Evolutionary conservation across 2,797 vertebrate genomes (phyloP).

Genomic region (Notamacropus eugenii): DNA sequence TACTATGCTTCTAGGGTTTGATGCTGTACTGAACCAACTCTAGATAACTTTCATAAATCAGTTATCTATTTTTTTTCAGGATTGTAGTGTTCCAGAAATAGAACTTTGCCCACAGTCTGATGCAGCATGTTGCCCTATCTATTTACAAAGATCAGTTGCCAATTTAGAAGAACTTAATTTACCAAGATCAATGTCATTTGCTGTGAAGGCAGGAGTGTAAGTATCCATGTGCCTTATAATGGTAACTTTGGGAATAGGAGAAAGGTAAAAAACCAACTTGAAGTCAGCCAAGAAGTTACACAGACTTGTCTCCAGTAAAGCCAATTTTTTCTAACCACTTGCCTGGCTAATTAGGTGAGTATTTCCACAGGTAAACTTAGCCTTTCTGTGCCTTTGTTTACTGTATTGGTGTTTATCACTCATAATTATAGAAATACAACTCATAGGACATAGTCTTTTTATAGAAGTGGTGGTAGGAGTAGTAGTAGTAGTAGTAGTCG

Average conservation of each 20-base stretch:
- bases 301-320: conserved; percentile 22
- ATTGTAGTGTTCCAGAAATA: conserved; percentile 87
- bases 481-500: no score
- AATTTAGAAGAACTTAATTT: conserved; percentile 83
- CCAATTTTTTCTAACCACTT: conserved; percentile 33
- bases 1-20: background rate
- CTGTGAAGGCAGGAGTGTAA: conserved; percentile 89
- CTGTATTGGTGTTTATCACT: conserved; percentile 32
- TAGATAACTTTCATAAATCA: conserved; percentile 56
- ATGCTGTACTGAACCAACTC: conserved; percentile 26
- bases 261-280: background rate
- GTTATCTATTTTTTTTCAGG: conserved; percentile 77
- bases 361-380: background rate
- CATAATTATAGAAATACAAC: conserved; percentile 24
- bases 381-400: conserved; percentile 44
- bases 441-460: background rate
- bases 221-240: conserved; percentile 72
- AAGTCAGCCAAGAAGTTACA: background rate
- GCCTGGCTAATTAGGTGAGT: conserved; percentile 4
- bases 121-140: conserved; percentile 68
- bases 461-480: background rate
- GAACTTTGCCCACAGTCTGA: conserved; percentile 79
- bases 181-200: conserved; percentile 82
- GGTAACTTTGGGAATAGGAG: background rate
- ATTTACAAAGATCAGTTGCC: conserved; percentile 81